These are phyloP conservation scores for pig (Sus scrofa) DNA, from an alignment of 2,113 vertebrate species.

Conservation along the genomic window DNA sequence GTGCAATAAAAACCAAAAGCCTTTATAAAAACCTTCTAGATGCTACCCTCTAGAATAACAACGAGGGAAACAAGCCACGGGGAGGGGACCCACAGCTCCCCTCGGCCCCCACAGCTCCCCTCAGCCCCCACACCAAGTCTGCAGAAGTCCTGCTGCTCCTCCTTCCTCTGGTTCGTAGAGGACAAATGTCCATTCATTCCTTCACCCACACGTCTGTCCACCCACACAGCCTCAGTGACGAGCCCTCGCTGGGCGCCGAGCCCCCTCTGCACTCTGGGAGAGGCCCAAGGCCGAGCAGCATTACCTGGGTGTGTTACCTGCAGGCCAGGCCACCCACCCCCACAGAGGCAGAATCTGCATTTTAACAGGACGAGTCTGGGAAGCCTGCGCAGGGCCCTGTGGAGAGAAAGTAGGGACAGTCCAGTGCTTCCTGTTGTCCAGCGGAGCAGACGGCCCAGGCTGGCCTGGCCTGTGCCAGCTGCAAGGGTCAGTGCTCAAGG, in stretches of 20 bases:
- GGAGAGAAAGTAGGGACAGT: not conserved
- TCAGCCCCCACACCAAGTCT: not conserved
- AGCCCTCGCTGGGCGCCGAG: too few species aligned
- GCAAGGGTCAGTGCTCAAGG: not conserved
- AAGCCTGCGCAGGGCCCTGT: not conserved
- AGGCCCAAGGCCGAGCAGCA: too few species aligned
- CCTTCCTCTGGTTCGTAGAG: not conserved
- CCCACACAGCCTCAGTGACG: not conserved
- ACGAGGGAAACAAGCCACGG: accelerated
- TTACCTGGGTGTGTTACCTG: too few species aligned
- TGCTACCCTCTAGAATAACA: not conserved
- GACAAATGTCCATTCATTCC: not conserved
- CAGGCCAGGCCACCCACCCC: too few species aligned
- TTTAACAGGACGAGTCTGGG: not conserved
- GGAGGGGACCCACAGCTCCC: too few species aligned
- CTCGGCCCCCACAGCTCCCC: accelerated
- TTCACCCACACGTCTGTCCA: too few species aligned
- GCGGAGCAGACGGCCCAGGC: not conserved
- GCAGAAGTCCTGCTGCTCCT: not conserved
- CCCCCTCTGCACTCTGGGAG: not conserved
- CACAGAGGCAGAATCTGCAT: not conserved
- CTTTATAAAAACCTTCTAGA: not conserved
- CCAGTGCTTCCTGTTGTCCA: accelerated
- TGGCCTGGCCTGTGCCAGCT: not conserved
- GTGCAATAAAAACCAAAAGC: slow-evolving; percentile 81